Base-by-base conservation (phyloP, 2,797 vertebrate genomes). In the Huso huso region DNA sequence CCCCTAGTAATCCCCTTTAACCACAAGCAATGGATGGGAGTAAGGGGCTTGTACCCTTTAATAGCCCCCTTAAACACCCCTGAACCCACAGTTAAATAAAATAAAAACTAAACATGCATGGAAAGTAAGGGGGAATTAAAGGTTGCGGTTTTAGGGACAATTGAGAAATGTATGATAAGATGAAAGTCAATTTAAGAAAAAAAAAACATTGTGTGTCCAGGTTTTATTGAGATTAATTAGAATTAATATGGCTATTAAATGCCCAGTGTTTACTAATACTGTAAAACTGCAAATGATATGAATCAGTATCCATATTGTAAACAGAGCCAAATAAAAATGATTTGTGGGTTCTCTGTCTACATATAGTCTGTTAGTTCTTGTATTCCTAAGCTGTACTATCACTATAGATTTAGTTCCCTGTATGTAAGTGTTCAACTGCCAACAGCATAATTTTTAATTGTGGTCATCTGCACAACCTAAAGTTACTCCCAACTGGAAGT, bases 201-300 rank as follows among this genome's bases (percentile, higher is more conserved):
- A 37, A 37, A 37, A 18, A 61, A 64, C 51, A 66, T 67, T 12
- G 49, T 55, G 57, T 57, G 65, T 66, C 57, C 62, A 6, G 66
- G 70, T 7, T 51, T 61, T 68, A 63, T 67, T 71, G 64, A 68
- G 66, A 51, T 61, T 37, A 58, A 64, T 65, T 37, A 64, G 37
- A 71, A 64, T 62, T 71, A 71, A 71, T 64, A n/a, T 53, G 63
- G 13, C 61, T 58, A 18, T 18, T 18, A 18, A 18, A 18, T 18
- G 18, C 18, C 18, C 18, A 18, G 18, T 18, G 18, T 18, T 18
- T 18, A 18, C 18, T 18, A 18, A 18, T 18, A 50, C 63, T 10
- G 10, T 69, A 58, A 58, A 7, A 9, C 6, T 11, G 55, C 55
- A 58, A 58, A 58, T 58, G 3, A 7, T 58, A 11, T 58, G 55